Evolutionary conservation across 2,113 vertebrate genomes (phyloP).

Genomic region (Uria lomvia): DNA sequence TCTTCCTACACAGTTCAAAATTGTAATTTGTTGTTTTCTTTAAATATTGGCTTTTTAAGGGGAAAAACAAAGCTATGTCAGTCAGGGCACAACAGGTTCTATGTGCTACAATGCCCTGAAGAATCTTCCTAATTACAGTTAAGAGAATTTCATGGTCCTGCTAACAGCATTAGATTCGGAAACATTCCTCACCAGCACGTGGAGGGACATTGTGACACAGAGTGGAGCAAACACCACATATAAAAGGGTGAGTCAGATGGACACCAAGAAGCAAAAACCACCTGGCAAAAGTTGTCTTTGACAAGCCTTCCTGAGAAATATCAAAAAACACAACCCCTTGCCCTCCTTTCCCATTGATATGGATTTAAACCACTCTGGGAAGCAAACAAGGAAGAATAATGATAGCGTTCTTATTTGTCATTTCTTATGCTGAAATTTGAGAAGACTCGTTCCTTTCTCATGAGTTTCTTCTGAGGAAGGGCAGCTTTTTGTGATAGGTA

Average conservation of each 20-base stretch:
- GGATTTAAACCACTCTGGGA: neutral
- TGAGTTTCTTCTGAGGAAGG: neutral
- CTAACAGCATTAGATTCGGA: neutral
- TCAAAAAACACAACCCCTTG: neutral
- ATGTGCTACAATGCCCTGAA: neutral
- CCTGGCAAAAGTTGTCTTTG: neutral
- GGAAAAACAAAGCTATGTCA: neutral
- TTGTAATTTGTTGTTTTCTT: neutral
- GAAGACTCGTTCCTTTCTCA: neutral
- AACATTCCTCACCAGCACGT: neutral
- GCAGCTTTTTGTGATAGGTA: neutral
- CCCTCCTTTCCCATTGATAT: neutral
- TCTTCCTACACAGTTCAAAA: neutral
- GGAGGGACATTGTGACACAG: neutral
- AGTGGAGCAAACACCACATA: neutral
- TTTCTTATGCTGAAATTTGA: neutral
- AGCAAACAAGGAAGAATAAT: neutral
- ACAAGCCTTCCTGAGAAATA: neutral
- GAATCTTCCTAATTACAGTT: neutral
- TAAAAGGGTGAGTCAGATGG: neutral
- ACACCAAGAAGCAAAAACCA: neutral
- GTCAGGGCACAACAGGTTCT: neutral
- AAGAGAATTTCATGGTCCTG: neutral
- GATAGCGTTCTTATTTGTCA: neutral
- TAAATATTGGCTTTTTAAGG: neutral